phyloP scores from a whole-genome alignment of 2,888 invertebrate genomes.

The Trachelus troglodyta region DNA sequence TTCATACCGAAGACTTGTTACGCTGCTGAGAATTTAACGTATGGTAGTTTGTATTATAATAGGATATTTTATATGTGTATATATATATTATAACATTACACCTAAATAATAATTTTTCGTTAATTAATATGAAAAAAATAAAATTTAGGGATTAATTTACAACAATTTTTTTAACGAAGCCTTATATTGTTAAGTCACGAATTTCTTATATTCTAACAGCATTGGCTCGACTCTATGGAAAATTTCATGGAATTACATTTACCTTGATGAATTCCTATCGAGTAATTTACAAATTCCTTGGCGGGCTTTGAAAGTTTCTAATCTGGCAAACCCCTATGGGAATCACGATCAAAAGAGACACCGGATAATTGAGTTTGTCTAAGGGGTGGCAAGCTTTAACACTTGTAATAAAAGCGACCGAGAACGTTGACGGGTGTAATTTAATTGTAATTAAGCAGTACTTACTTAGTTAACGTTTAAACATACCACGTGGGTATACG shows the following conservation, averaged over 20 bases:
- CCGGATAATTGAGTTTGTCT: neutral
- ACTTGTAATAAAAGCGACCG: neutral
- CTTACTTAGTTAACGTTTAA: neutral
- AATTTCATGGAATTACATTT: neutral
- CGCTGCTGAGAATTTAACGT: neutral
- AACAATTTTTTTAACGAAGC: neutral
- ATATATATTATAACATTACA: too few relatives aligned
- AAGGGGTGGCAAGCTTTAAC: neutral
- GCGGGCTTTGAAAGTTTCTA: neutral
- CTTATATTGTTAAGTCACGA: neutral
- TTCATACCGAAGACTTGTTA: neutral
- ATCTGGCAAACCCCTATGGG: neutral
- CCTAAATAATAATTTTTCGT: neutral
- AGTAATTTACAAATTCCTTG: neutral
- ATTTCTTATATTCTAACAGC: neutral
- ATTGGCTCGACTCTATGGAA: too few relatives aligned
- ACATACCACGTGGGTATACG: neutral
- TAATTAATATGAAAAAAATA: neutral
- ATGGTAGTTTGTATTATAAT: neutral
- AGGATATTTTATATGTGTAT: too few relatives aligned
- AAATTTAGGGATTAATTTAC: neutral
- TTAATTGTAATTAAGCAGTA: slow-evolving; percentile 8
- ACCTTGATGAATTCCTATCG: neutral
- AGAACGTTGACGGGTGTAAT: neutral
- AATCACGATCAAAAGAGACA: neutral